phyloP scores from a whole-genome alignment of 2,113 vertebrate species.

The Myotis yumanensis region DNA sequence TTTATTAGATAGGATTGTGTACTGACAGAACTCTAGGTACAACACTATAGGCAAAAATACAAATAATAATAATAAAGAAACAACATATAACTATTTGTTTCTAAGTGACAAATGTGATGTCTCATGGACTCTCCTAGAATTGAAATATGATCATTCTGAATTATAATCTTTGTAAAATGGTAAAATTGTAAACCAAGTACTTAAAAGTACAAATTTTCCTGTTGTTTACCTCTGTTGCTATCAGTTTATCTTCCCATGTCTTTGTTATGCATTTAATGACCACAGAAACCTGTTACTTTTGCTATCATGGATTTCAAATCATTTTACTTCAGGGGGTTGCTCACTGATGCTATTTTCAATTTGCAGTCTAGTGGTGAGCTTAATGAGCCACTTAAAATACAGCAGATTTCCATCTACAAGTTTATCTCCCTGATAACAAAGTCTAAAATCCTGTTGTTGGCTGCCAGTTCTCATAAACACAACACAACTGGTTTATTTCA shows the following conservation, averaged over 20 bases:
- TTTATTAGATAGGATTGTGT: neutral
- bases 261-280: conserved; percentile 36
- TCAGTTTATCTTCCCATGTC: neutral
- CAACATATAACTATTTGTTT: neutral
- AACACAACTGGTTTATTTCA: neutral
- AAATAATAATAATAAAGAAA: conserved; percentile 37
- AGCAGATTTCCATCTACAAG: conserved; percentile 32
- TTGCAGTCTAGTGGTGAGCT: neutral
- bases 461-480: conserved; percentile 3
- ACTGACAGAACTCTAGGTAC: neutral
- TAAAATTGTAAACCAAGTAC: neutral
- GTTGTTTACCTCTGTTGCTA: neutral
- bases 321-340: conserved; percentile 45
- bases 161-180: neutral
- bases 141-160: neutral
- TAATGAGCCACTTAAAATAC: conserved; percentile 59
- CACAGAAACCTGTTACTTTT: conserved; percentile 46
- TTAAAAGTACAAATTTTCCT: neutral
- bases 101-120: neutral
- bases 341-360: conserved; percentile 51
- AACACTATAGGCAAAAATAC: neutral
- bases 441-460: neutral
- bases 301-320: conserved; percentile 44
- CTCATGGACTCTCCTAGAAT: neutral
- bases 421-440: conserved; percentile 26